Percentiles rank a stretch among this genome's conserved stretches.
These are phyloP conservation scores for Psix sp. DNA, from an alignment of 1,140 invertebrate genomes.

Conservation along the genomic window DNA sequence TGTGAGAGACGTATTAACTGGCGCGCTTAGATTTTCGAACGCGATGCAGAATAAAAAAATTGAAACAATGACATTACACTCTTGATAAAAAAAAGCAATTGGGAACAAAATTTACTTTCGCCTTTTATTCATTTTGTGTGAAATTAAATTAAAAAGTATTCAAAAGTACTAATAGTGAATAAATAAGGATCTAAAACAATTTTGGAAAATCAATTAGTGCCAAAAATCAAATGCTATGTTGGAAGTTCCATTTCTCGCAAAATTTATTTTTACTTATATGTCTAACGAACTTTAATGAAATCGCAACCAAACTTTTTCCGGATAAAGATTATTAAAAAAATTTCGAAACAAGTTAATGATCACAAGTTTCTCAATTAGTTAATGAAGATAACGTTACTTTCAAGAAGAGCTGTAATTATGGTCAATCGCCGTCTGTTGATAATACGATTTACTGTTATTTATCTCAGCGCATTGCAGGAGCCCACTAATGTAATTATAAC, in stretches of 20 bases:
- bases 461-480: slow-evolving; percentile 42
- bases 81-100: too few relatives aligned
- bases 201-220: too few relatives aligned
- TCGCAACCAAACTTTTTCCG: too few relatives aligned
- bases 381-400: slow-evolving; percentile 32
- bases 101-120: too few relatives aligned
- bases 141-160: too few relatives aligned
- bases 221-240: too few relatives aligned
- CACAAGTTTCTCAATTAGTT: slow-evolving; percentile 35
- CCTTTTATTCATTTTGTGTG: too few relatives aligned
- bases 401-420: slow-evolving; percentile 33
- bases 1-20: slow-evolving; percentile 37
- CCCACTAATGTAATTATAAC: slow-evolving; percentile 43
- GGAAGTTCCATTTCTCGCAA: too few relatives aligned
- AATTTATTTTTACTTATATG: too few relatives aligned
- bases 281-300: background rate
- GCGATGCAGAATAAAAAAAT: background rate
- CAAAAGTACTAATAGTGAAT: too few relatives aligned
- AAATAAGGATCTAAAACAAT: too few relatives aligned
- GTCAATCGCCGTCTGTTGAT: slow-evolving; percentile 47
- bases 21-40: slow-evolving; percentile 17
- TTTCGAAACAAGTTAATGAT: slow-evolving; percentile 9
- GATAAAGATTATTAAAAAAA: slow-evolving; percentile 1
- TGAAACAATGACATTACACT: background rate
- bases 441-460: slow-evolving; percentile 53